Base-by-base conservation (phyloP, 2,797 vertebrate genomes). In the Phrynocephalus vlangalii region DNA sequence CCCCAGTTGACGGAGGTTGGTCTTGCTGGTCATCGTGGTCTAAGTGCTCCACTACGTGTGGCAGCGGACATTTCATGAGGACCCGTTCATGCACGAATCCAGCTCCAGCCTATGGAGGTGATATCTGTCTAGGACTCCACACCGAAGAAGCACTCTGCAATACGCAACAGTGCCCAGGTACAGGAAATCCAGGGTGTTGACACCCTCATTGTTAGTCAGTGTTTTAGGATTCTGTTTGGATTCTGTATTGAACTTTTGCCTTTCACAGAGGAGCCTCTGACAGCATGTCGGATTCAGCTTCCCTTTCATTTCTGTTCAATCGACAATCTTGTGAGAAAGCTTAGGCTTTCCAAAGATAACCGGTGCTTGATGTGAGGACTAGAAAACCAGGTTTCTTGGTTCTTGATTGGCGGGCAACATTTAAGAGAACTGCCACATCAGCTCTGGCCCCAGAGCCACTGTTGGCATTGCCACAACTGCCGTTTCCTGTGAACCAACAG, bases 1-100 rank as follows among this genome's bases (percentile, higher is more conserved):
- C 92, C 92, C 28, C 94, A 99, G 99, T 99, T 97, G 98, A 99
- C 10, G 99, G 99, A 67, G 95, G 97, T 89, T 99, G 99, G 99
- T 99, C 99, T 0, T 99, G 99, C 93, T 99, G 99, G 99, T 98
- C 98, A 0, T 96, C 98, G 6, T 99, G 99, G 99, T 99, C 99
- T 3, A 98, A 98, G 94, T 99, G 99, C 93, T 99, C 99, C 0
- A 98, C 99, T 26, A 99, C 98, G 0, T 99, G 99, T n/a, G 99
- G 98, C 30, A 98, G 98, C 44, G 99, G 99, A 24, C 99, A 99
- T 94, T 99, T 98, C 93, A 99, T 98, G 98, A 97, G 99, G 90
- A 99, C 98, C 0, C 97, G 99, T 48, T 98, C 98, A 0, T 99
- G 99, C 96, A 98, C 96, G 44, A 99, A 98, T 95, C 99, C 99